phyloP scores from a whole-genome alignment of 2,888 invertebrate species.

The Hydrotaea cyrtoneurina region DNA sequence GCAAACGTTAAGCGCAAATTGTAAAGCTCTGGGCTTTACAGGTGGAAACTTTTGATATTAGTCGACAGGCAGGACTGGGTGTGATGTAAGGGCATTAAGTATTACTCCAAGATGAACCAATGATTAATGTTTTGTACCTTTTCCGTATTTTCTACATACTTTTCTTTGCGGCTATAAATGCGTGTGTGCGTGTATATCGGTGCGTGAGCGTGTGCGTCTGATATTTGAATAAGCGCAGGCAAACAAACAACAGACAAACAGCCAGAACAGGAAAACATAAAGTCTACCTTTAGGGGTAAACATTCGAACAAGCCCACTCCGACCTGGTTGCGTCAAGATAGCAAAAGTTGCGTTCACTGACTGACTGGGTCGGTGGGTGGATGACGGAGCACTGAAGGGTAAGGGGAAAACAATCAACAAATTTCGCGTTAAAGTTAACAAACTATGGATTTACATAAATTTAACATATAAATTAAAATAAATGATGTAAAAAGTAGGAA shows the following conservation, averaged over 20 bases:
- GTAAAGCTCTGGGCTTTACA: slow-evolving; percentile 24
- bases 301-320: background rate
- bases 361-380: background rate
- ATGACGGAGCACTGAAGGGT: background rate
- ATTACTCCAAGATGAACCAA: slow-evolving; percentile 12
- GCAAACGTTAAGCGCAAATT: slow-evolving; percentile 13
- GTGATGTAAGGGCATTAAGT: background rate
- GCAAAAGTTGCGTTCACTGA: background rate
- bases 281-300: slow-evolving; percentile 29
- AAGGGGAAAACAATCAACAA: slow-evolving; percentile 6
- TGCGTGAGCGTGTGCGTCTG: background rate
- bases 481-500: slow-evolving; percentile 19
- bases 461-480: slow-evolving; percentile 31
- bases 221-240: background rate
- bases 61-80: background rate
- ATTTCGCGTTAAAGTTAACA: slow-evolving; percentile 16
- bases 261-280: background rate
- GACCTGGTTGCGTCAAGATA: background rate
- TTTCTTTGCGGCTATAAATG: background rate
- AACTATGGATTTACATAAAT: slow-evolving; percentile 37
- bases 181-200: background rate
- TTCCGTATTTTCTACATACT: background rate
- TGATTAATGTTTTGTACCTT: slow-evolving; percentile 32
- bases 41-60: slow-evolving; percentile 35
- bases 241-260: slow-evolving; percentile 7